phyloP scores from a whole-genome alignment of 2,797 vertebrate genomes.

The Sylvilagus floridanus region DNA sequence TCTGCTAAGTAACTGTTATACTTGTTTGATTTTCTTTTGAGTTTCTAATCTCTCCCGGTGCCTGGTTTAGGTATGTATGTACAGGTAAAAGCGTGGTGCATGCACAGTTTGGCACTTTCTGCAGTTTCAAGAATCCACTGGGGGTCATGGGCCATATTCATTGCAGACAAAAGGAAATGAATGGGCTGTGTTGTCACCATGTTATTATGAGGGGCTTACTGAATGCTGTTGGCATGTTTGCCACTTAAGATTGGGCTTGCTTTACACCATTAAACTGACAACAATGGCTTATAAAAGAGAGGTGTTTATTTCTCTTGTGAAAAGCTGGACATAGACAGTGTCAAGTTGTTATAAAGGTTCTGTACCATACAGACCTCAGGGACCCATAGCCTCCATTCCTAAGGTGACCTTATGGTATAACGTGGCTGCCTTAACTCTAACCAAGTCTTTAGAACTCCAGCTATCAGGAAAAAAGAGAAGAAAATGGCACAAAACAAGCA shows the following conservation, averaged over 20 bases:
- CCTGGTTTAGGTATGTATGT: too few species aligned
- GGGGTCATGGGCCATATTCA: too few species aligned
- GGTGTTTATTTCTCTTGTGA: not conserved
- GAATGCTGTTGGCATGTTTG: not conserved
- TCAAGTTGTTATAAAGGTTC: not conserved
- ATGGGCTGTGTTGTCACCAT: not conserved
- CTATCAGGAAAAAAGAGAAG: slow-evolving; percentile 1
- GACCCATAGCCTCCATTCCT: not conserved
- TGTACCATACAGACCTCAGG: not conserved
- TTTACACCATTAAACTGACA: not conserved
- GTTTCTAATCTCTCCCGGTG: too few species aligned
- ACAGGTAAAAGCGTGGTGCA: too few species aligned
- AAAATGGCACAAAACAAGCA: not conserved
- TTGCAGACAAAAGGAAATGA: too few species aligned
- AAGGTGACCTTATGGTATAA: not conserved
- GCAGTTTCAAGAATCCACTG: too few species aligned
- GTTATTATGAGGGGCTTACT: not conserved
- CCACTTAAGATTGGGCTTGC: not conserved
- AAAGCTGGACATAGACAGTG: not conserved
- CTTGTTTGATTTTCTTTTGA: too few species aligned
- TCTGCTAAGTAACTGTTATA: too few species aligned
- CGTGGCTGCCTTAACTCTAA: not conserved
- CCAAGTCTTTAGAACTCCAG: not conserved
- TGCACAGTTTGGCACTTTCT: too few species aligned
- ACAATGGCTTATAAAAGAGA: not conserved